Base-by-base conservation (phyloP, 1,140 invertebrate species). In the Cataglyphis hispanica region DNA sequence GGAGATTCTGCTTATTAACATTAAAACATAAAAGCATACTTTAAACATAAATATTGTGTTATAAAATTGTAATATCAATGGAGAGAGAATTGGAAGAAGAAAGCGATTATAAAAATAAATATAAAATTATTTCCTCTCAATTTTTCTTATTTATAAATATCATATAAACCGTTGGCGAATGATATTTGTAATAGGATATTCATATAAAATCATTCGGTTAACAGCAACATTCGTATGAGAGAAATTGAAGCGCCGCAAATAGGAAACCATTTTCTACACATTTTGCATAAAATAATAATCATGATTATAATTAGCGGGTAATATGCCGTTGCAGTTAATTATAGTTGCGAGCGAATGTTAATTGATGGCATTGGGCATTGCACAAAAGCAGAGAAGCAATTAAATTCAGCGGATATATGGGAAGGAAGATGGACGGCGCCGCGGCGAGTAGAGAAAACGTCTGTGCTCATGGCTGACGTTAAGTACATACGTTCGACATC, bases 241-340 rank as follows among this genome's bases (percentile, higher is more conserved):
- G 75, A 77, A 43, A 77, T 77, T 64, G 43, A 31, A 56, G 13
- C 22, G 13, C 7, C 16, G 19, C 11, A 6, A 16, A 46, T 40
- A 40, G 76, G 31, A 67, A 67, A 69, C 37, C 56, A 46, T 64
- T 56, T 13, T 43, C 37, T 40, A 2, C 6, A 11, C 43, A 5
- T 53, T 40, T 43, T n/a, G n/a, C 7, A 56, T 25, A 70, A 74
- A 60, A 83, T 74, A 58, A 58, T 58, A 74, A 83, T 80, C 40
- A 25, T 25, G 27, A 78, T 83, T 83, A 83, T 74, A 83, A 83
- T 83, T 83, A 83, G 37, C 19, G 16, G 37, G 13, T 74, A 74
- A 81, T 70, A 70, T 74, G 40, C 19, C 31, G n/a, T 37, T 60
- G 25, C 40, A 22, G 19, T 83, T 83, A 83, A 83, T 83, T 74